Percentiles rank a stretch among this genome's conserved stretches.
These are phyloP conservation scores for Martes flavigula DNA, from an alignment of 2,797 vertebrate species.

Conservation along the genomic window DNA sequence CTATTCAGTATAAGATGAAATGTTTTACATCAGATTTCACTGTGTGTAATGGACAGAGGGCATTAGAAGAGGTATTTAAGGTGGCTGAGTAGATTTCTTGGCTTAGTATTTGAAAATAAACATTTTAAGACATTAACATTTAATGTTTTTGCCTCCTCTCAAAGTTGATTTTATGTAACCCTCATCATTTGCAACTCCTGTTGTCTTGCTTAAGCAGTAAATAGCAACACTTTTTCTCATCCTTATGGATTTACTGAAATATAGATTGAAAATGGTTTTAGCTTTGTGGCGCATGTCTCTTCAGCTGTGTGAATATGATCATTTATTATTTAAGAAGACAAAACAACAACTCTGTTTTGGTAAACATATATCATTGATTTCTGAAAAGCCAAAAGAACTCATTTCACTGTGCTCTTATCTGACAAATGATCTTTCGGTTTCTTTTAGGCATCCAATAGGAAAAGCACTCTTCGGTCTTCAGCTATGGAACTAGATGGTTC, in stretches of 20 bases:
- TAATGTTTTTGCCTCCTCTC: conserved; percentile 81
- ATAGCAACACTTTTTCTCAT: conserved; percentile 74
- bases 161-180: conserved; percentile 83
- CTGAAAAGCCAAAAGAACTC: conserved; percentile 19
- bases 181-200: conserved; percentile 78
- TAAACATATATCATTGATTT: conserved; percentile 7
- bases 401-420: conserved; percentile 33
- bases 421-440: conserved; percentile 66
- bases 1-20: conserved; percentile 83
- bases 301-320: background rate
- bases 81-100: conserved; percentile 83
- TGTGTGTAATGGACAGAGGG: conserved; percentile 83
- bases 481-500: conserved; percentile 85
- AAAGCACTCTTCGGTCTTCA: conserved; percentile 55
- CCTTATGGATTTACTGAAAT: conserved; percentile 73
- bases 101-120: conserved; percentile 82
- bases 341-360: background rate
- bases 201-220: conserved; percentile 77
- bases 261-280: conserved; percentile 69
- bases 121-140: conserved; percentile 84
- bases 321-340: conserved; percentile 48
- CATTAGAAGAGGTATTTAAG: conserved; percentile 78
- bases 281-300: conserved; percentile 59
- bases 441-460: conserved; percentile 78
- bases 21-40: conserved; percentile 84